Percentiles rank a stretch among this genome's conserved stretches.
Evolutionary conservation across 1,140 invertebrate genomes (phyloP).

Genomic region (Drosophila ironensis): DNA sequence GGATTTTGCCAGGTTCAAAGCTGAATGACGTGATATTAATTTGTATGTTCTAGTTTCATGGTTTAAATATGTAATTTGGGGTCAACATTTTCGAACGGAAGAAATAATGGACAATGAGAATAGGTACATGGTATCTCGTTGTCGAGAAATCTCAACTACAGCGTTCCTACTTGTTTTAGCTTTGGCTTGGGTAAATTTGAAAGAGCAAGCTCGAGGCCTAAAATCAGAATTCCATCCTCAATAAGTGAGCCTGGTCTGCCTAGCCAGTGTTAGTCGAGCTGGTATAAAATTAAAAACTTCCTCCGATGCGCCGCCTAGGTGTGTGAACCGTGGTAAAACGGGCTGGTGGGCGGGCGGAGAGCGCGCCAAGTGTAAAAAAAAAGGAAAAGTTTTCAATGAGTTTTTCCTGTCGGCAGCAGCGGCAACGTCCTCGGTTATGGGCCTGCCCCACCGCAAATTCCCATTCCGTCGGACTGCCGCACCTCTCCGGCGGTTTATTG

Average conservation of each 20-base stretch:
- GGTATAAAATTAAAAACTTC: constrained; percentile 80
- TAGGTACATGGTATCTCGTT: too few relatives aligned
- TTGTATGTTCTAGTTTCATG: too few relatives aligned
- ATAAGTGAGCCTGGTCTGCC: constrained; percentile 7
- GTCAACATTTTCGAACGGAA: too few relatives aligned
- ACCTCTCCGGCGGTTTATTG: constrained; percentile 56
- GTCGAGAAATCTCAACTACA: too few relatives aligned
- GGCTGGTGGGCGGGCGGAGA: constrained; percentile 12
- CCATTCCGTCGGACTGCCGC: neutral
- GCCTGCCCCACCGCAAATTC: constrained; percentile 20
- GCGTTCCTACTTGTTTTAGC: too few relatives aligned
- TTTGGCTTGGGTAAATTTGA: too few relatives aligned
- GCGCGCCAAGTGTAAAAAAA: constrained; percentile 73
- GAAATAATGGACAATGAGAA: too few relatives aligned
- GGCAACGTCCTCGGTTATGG: constrained; percentile 64
- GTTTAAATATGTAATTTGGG: too few relatives aligned
- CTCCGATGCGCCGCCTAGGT: constrained; percentile 62
- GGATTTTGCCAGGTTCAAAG: too few relatives aligned
- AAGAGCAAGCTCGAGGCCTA: neutral
- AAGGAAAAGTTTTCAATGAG: constrained; percentile 81
- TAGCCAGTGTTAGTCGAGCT: constrained; percentile 20
- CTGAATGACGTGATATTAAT: too few relatives aligned
- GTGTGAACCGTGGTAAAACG: constrained; percentile 1
- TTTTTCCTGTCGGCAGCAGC: constrained; percentile 72
- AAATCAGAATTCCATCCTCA: neutral